phyloP scores from a whole-genome alignment of 1,140 invertebrate genomes.

The Marisa cornuarietis region DNA sequence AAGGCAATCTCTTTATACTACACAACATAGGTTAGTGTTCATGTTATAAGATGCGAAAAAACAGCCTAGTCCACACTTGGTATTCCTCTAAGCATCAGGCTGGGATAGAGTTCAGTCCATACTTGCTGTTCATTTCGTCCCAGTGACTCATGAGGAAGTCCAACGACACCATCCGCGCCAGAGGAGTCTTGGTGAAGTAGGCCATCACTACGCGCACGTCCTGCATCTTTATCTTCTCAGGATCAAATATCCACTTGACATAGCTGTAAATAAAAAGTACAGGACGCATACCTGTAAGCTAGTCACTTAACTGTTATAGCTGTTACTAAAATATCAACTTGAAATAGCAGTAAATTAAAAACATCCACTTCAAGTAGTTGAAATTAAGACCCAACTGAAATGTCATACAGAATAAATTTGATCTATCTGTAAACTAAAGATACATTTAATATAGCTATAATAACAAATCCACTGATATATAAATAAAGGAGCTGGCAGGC shows the following conservation, averaged over 20 bases:
- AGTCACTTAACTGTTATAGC: background rate
- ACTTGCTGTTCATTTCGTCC: conserved; percentile 54
- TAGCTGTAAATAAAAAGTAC: conserved; percentile 39
- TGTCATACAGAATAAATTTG: too few relatives aligned
- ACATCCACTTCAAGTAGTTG: too few relatives aligned
- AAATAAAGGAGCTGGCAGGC: too few relatives aligned
- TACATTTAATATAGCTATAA: too few relatives aligned
- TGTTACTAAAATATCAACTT: background rate
- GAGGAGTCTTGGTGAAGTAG: conserved; percentile 54
- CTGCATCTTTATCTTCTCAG: conserved; percentile 53
- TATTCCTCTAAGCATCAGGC: too few relatives aligned
- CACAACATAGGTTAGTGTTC: too few relatives aligned
- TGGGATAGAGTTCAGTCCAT: background rate
- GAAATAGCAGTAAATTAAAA: background rate
- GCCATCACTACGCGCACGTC: conserved; percentile 56
- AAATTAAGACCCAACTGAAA: too few relatives aligned
- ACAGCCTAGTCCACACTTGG: too few relatives aligned
- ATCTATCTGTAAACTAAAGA: too few relatives aligned
- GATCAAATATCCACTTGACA: conserved; percentile 56
- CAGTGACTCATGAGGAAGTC: conserved; percentile 58
- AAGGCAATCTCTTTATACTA: too few relatives aligned
- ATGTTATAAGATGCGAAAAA: too few relatives aligned
- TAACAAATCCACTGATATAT: too few relatives aligned
- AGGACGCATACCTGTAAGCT: background rate
- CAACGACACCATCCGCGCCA: conserved; percentile 57